Evolutionary conservation across 2,113 vertebrate species (phyloP).

Genomic region (Aspiorhynchus laticeps): DNA sequence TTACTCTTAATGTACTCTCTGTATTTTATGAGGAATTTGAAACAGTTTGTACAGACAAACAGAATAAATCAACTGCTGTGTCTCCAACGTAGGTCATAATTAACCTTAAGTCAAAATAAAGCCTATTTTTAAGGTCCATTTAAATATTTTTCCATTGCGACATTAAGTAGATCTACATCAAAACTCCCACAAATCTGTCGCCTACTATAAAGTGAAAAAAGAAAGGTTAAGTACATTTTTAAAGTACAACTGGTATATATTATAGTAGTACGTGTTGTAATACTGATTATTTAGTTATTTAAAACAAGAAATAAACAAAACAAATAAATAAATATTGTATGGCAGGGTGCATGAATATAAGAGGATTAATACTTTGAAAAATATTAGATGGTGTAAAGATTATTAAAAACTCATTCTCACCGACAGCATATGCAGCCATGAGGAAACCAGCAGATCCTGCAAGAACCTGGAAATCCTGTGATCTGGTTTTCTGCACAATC

Average conservation of each 20-base stretch:
- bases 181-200: not conserved
- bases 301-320: not conserved
- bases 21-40: not conserved
- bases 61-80: not conserved
- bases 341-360: not conserved
- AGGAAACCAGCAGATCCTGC: conserved; percentile 91
- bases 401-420: conserved; percentile 71
- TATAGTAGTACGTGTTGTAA: not conserved
- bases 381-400: not conserved
- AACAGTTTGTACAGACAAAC: not conserved
- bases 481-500: conserved; percentile 84
- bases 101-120: not conserved
- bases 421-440: conserved; percentile 85
- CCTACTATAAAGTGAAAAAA: not conserved
- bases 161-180: not conserved
- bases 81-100: not conserved
- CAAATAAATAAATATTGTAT: not conserved
- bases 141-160: not conserved
- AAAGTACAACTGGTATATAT: not conserved
- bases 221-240: not conserved
- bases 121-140: too few relatives aligned
- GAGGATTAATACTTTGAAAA: too few relatives aligned
- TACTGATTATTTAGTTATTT: not conserved
- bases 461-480: conserved; percentile 88
- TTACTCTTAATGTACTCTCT: not conserved